These are phyloP conservation scores for Sialia sialis DNA, from an alignment of 2,113 vertebrate genomes.

Conservation along the genomic window DNA sequence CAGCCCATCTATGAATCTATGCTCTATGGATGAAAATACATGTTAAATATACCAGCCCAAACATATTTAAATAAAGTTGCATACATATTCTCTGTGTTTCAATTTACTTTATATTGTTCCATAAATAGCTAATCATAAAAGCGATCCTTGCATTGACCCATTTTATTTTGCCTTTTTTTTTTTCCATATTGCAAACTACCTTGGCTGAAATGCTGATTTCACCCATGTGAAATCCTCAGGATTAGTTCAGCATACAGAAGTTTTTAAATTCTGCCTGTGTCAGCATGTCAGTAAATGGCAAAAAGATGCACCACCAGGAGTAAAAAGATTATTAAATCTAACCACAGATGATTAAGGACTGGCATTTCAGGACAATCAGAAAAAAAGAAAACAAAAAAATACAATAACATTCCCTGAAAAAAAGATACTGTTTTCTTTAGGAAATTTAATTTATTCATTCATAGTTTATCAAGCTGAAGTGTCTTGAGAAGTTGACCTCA, in stretches of 20 bases:
- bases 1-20: rapidly evolving
- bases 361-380: neutral
- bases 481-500: neutral
- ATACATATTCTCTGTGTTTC: neutral
- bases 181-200: neutral
- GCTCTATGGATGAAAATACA: neutral
- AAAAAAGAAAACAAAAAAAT: neutral
- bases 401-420: neutral
- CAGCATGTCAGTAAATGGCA: neutral
- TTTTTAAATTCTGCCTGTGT: neutral
- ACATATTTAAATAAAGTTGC: neutral
- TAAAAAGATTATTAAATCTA: neutral
- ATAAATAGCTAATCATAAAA: neutral
- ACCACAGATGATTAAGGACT: neutral
- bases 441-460: neutral
- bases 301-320: neutral
- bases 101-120: neutral
- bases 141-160: rapidly evolving
- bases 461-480: neutral
- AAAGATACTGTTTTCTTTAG: neutral
- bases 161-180: neutral
- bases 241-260: neutral
- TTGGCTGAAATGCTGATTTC: neutral
- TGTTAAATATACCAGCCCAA: neutral
- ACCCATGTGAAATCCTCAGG: neutral